Evolutionary conservation across 2,113 vertebrate species (phyloP), one percentile per base, ranked within the genome.

Genomic region (Anoura caudifer): DNA sequence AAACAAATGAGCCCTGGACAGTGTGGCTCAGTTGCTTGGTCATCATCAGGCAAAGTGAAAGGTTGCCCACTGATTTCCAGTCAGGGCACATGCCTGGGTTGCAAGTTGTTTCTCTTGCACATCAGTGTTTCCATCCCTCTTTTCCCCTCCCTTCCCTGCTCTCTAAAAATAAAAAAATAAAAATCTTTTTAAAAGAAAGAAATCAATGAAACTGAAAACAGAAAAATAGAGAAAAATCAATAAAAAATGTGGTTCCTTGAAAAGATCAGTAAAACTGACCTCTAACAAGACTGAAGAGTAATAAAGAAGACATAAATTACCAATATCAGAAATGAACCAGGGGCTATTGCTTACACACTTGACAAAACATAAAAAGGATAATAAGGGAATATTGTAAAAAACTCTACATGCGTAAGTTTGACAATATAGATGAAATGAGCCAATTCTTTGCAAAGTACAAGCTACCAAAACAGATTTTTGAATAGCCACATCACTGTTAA

Each of bases 141-240:
- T 26, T 22, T 61, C 24, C 56, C 56, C 24, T 61, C 56, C 24
- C 56, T 61, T 28, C 24, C 59, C 59, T 26, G 4, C 10, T 61
- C 59, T 28, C 26, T 61, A 61, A 61, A 61, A 13, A 61, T 61
- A 61, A 61, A 61, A 31, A 61, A 59, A 59, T 26, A 59, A 59
- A 26, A 59, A 61, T 61, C 28, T 28, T 61, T 12, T 61, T 61
- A 31, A 61, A 61, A 61, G 26, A 61, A 75, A 73, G 20, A 73
- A 92, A 90, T 50, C 28, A 83, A 61, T 92, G 41, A 65, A 93
- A 88, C 31, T 93, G 20, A 75, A 94, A 95, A 63, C 43, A 79
- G 41, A 90, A 93, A 97, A 90, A 84, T 38, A 76, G 45, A 91
- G 38, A 59, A 91, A 87, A 95, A 19, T 77, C 50, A 47, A 75